A percentile compares a stretch with the other conserved stretches of the same genome.
Conservation (phyloP, 2,113 vertebrate genomes). For the Triplophysa siluroides region DNA sequence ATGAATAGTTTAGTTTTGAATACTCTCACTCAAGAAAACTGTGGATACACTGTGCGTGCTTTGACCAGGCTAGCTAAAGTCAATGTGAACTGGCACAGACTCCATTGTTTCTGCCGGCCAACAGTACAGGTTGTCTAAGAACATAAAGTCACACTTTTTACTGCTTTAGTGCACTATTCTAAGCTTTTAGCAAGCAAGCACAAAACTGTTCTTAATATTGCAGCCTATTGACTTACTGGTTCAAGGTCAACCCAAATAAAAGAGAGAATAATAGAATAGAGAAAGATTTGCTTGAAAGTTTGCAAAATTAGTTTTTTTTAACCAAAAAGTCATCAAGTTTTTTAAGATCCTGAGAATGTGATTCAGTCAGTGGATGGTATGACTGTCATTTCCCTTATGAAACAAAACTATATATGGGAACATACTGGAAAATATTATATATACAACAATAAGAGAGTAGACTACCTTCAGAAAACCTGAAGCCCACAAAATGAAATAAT, state of each 20-base stretch:
- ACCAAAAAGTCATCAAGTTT: too few relatives aligned
- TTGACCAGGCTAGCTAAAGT: constrained; percentile 1
- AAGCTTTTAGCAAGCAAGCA: background rate
- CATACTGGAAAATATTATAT: too few relatives aligned
- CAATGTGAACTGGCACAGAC: constrained; percentile 18
- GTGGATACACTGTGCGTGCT: constrained; percentile 17
- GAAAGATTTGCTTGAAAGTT: too few relatives aligned
- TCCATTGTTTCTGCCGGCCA: background rate
- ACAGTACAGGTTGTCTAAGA: constrained; percentile 7
- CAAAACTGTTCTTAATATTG: background rate
- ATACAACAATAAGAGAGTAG: too few relatives aligned
- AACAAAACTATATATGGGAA: too few relatives aligned
- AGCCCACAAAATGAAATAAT: constrained; percentile 7
- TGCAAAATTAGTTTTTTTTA: too few relatives aligned
- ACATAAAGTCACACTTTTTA: constrained; percentile 5
- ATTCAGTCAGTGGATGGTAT: too few relatives aligned
- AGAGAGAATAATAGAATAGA: background rate
- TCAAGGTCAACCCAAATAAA: background rate
- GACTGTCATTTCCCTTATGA: too few relatives aligned
- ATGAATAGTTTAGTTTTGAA: background rate
- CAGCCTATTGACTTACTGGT: background rate
- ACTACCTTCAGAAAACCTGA: too few relatives aligned
- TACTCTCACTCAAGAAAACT: background rate
- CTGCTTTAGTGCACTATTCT: background rate
- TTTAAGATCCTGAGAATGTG: too few relatives aligned